Conservation (phyloP, 2,113 vertebrate species). For the Piliocolobus tephrosceles region DNA sequence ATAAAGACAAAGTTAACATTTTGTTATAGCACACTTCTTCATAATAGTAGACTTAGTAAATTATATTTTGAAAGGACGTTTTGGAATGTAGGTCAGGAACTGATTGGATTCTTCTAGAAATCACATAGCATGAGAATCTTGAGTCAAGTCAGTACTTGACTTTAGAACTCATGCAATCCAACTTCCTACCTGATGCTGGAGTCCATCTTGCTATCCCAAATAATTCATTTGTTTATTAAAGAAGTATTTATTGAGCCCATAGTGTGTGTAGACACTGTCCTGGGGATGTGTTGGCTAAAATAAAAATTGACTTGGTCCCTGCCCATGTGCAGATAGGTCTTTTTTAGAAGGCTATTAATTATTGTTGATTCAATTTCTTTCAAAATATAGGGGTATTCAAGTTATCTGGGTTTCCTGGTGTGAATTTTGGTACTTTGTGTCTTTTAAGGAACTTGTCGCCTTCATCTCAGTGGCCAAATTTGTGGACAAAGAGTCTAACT, state of each 20-base stretch:
- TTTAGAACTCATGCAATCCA: not conserved
- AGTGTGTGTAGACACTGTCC: not conserved
- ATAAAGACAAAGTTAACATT: slow-evolving; percentile 15
- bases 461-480: no score
- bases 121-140: slow-evolving; percentile 3
- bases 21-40: not conserved
- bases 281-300: not conserved
- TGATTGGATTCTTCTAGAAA: not conserved
- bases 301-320: not conserved
- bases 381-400: no score
- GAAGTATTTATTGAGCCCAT: not conserved
- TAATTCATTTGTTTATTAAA: slow-evolving; percentile 18
- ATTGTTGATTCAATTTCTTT: no score
- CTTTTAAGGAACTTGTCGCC: no score
- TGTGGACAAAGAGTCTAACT: not conserved
- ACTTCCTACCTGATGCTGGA: not conserved
- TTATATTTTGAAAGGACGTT: slow-evolving; percentile 19
- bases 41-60: slow-evolving; percentile 3
- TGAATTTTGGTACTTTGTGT: no score
- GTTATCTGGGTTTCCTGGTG: no score
- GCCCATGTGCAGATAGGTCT: not conserved
- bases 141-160: not conserved
- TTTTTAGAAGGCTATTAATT: no score
- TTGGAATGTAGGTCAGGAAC: not conserved
- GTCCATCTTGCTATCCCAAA: not conserved